A percentile compares a stretch with the other conserved stretches of the same genome.
These are phyloP conservation scores for Meliscaeva auricollis DNA, from an alignment of 2,888 invertebrate genomes.

Conservation along the genomic window DNA sequence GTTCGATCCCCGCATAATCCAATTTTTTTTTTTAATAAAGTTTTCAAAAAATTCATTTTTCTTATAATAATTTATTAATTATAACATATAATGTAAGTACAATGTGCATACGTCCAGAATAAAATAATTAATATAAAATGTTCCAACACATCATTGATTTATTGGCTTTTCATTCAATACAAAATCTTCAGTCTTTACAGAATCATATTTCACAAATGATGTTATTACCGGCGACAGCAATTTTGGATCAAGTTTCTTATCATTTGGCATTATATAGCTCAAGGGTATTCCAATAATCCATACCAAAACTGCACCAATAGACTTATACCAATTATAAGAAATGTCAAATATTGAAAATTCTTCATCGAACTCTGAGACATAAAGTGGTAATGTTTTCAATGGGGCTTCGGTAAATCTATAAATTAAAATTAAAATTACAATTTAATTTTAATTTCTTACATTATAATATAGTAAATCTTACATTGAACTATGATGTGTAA, in stretches of 20 bases:
- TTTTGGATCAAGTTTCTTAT: slow-evolving; percentile 75
- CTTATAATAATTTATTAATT: no score
- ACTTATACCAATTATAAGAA: slow-evolving; percentile 86
- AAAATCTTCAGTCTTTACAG: background rate
- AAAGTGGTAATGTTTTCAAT: no score
- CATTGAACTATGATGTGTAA: slow-evolving; percentile 18
- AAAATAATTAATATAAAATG: background rate
- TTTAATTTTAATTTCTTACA: background rate
- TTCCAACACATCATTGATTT: background rate
- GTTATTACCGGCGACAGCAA: slow-evolving; percentile 60
- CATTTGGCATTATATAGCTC: slow-evolving; percentile 79
- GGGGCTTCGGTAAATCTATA: background rate
- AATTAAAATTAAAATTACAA: background rate
- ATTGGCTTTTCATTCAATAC: background rate
- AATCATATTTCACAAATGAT: slow-evolving; percentile 8
- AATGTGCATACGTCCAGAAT: no score
- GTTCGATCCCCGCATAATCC: no score
- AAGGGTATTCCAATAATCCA: slow-evolving; percentile 84
- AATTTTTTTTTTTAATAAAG: no score
- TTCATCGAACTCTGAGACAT: background rate
- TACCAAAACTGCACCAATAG: slow-evolving; percentile 84
- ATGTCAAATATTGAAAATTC: slow-evolving; percentile 83
- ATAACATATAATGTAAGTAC: no score
- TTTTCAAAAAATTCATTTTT: no score
- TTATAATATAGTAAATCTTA: background rate